Evolutionary conservation across 2,113 vertebrate species (phyloP).

Genomic region (Setophaga petechia): DNA sequence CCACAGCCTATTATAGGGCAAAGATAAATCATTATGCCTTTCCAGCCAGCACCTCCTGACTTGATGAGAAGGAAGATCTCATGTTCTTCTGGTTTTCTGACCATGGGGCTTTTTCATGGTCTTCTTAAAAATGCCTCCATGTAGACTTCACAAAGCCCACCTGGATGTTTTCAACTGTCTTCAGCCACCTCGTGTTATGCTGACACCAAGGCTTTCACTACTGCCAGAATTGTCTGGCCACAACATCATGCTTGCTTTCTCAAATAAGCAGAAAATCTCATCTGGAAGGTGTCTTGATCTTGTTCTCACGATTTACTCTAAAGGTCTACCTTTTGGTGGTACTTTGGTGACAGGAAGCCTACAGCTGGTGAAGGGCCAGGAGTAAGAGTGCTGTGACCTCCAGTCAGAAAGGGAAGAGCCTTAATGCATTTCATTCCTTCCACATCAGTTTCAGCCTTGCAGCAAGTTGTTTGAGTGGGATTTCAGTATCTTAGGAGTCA

Average conservation of each 20-base stretch:
- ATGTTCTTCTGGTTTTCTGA: not conserved
- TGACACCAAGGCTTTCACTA: not conserved
- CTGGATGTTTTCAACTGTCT: not conserved
- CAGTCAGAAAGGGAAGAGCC: not conserved
- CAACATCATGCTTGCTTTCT: not conserved
- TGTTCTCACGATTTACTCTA: not conserved
- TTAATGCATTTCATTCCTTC: not conserved
- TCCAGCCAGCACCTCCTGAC: not conserved
- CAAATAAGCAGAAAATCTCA: not conserved
- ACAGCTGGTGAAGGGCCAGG: accelerated
- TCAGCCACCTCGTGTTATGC: not conserved
- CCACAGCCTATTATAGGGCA: not conserved
- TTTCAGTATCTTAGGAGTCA: not conserved
- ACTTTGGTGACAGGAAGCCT: not conserved
- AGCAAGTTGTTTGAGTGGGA: not conserved
- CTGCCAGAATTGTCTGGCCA: not conserved
- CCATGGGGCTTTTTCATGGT: not conserved
- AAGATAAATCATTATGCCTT: not conserved
- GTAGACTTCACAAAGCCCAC: not conserved
- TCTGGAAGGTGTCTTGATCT: not conserved
- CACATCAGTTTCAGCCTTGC: not conserved
- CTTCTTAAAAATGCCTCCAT: not conserved
- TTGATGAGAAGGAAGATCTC: not conserved
- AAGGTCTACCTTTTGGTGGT: not conserved
- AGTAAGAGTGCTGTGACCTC: not conserved